Base-by-base conservation (phyloP, 2,797 vertebrate genomes). In the Enteromius paludinosus region DNA sequence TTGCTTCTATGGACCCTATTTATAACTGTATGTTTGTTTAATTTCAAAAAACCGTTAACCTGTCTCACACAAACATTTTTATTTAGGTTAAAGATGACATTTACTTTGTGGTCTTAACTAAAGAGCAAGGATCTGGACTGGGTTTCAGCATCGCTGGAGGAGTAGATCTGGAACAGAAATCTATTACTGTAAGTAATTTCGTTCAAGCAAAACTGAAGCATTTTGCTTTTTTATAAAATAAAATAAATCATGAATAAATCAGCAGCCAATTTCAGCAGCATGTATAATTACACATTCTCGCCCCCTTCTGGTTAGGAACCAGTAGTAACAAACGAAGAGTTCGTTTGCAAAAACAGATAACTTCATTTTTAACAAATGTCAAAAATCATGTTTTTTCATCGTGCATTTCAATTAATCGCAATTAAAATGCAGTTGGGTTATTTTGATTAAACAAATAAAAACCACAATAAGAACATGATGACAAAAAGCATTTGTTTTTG, bases 111-210 rank as follows among this genome's bases (percentile, higher is more conserved):
- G 93, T 97, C 87, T 91, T 99, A 92, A 93, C 88, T 82, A 98
- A 98, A 92, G 96, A 96, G 81, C 95, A 96, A 91, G 97, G 97
- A 84, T 95, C 96, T 41, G 96, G 97, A 75, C 92, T 98, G 82
- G 97, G 97, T 52, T 98, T 99, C 87, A 98, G 97, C 75, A 94
- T 98, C 80, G 96, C 96, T 81, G 97, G 96, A 90, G 97, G 97
- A 89, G 89, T 92, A 49, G 97, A 98, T 83, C 91, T 95, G 84
- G 97, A 97, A 88, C 96, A 97, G 79, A 96, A 96, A 89, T 89
- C 92, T 47, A 84, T 96, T 85, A 96, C 92, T 80, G 98, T 98
- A 92, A 97, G 96, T 12, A 73, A 4, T 66, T 54, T 23, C 30
- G 1, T 38, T 74, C 28, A 73, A 43, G 11, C 49, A 68, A 43